Base-by-base conservation (phyloP, 1,140 invertebrate genomes). In the Brachionus asplanchnoidis region DNA sequence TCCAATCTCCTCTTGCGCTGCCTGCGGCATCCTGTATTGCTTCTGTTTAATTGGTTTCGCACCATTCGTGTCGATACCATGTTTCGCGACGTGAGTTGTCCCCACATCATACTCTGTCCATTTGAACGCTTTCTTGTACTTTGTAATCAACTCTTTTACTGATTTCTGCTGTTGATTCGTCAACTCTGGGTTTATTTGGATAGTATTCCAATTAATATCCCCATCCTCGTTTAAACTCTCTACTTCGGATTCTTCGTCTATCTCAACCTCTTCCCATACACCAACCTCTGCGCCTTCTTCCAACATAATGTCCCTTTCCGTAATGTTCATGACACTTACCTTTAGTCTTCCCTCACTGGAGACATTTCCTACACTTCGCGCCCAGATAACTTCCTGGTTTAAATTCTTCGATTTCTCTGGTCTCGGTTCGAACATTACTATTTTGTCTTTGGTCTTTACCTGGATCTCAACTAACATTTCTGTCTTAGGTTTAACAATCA, bases 161-260 rank as follows among this genome's bases (percentile, higher is more conserved):
- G 65, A 26, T 68, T 68, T 36, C 65, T 68, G 65, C 28, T 68
- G 17, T 32, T 36, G 23, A 26, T 32, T 68, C 9, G 65, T 68
- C 12, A 68, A 68, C 23, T 68, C 28, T 32, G 20, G 65, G 14
- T 68, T 68, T 26, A 68, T 68, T 36, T 91, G 6, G 91, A 91
- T 86, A 87, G 88, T 6, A 70, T 88, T 14, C 32, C 91, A 3
- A 91, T 91, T 68, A 12, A 68, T 68, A 32, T 68, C 65, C 23
- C 65, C 65, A 36, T 68, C 28, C 65, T 36, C 28, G 6, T 68
- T 68, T 68, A 66, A 26, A 28, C 23, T 68, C 23, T 68, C 65
- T 36, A 36, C 65, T 36, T 68, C 65, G 23, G 23, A 26, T 32
- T 68, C 65, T 32, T 68, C 65, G 23, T 26, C 23, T 26, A 36